Evolutionary conservation across 2,113 vertebrate genomes (phyloP).

Genomic region (Ciconia maguari): DNA sequence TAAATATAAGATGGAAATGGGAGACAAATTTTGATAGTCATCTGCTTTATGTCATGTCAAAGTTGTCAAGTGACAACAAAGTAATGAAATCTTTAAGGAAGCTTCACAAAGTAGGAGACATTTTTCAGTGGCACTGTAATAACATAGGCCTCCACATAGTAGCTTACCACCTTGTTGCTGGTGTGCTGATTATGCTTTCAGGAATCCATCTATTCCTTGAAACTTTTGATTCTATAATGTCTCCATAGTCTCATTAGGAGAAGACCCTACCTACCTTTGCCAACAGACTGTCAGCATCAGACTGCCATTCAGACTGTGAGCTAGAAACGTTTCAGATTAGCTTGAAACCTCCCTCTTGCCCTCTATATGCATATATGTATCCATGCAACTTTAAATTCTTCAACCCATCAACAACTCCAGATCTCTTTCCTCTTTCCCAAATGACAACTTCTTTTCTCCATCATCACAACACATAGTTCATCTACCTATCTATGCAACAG

Average conservation of each 20-base stretch:
- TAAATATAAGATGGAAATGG: neutral
- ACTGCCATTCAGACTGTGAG: neutral
- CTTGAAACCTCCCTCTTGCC: neutral
- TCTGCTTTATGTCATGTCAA: neutral
- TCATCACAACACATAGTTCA: neutral
- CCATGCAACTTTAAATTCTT: neutral
- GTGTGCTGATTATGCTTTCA: neutral
- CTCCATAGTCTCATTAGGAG: neutral
- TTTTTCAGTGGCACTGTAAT: neutral
- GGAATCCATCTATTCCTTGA: neutral
- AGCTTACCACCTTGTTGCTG: neutral
- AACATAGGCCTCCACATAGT: neutral
- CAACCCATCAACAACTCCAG: neutral
- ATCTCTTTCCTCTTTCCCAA: neutral
- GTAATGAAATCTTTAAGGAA: neutral
- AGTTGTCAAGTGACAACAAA: neutral
- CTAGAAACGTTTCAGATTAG: neutral
- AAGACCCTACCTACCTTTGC: neutral
- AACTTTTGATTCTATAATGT: neutral
- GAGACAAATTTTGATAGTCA: neutral
- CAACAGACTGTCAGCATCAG: neutral
- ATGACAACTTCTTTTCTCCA: neutral
- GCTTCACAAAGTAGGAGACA: neutral
- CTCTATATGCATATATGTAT: accelerated
- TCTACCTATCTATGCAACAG: neutral